Percentiles rank a stretch among this genome's conserved stretches.
Conservation (phyloP, 1,140 invertebrate genomes). For the Psix sp. region DNA sequence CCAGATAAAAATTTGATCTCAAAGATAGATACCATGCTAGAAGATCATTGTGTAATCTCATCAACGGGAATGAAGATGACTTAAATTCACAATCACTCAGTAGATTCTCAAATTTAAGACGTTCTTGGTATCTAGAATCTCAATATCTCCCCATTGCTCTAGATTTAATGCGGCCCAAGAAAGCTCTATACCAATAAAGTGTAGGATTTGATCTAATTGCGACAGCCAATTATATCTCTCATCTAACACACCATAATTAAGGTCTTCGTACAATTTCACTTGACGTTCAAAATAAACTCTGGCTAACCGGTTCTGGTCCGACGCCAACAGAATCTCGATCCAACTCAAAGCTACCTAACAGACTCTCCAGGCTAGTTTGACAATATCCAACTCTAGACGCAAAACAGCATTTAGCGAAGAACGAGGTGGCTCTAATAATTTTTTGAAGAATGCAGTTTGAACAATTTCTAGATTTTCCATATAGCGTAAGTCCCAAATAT, state of each 20-base stretch:
- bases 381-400: neutral
- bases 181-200: constrained; percentile 2
- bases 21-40: constrained; percentile 9
- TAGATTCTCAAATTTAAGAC: constrained; percentile 12
- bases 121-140: neutral
- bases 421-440: neutral
- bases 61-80: neutral
- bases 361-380: constrained; percentile 1
- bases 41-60: constrained; percentile 7
- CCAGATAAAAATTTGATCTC: constrained; percentile 5
- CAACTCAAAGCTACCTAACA: neutral
- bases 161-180: neutral
- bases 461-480: constrained; percentile 2
- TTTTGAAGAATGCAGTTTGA: constrained; percentile 1
- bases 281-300: neutral
- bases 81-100: constrained; percentile 3
- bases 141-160: neutral
- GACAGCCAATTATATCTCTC: constrained; percentile 15
- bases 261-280: neutral
- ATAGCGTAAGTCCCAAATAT: constrained; percentile 6
- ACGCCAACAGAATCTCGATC: neutral
- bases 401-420: neutral
- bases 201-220: constrained; percentile 7
- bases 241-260: neutral
- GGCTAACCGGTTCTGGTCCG: neutral